Conservation (phyloP, 2,797 vertebrate species). For the Erpetoichthys calabaricus region DNA sequence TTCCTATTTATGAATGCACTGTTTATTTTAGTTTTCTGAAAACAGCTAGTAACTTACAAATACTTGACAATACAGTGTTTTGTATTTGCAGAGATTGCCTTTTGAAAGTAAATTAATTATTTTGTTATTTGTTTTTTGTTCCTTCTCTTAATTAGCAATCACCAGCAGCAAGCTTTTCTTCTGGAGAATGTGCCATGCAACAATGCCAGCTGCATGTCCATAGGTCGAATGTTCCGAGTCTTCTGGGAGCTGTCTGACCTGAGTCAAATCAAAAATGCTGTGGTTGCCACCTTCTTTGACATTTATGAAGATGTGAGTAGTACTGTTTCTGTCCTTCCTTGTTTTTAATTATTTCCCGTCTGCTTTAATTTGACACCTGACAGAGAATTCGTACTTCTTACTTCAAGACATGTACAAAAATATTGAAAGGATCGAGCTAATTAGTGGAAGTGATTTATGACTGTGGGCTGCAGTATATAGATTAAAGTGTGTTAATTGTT, state of each 20-base stretch:
- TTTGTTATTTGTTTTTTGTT: conserved; percentile 10
- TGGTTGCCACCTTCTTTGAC: conserved; percentile 86
- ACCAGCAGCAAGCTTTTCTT: conserved; percentile 65
- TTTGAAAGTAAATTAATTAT: not conserved
- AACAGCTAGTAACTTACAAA: no score
- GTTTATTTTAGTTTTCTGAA: no score
- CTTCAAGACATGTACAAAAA: not conserved
- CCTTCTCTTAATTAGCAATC: conserved; percentile 43
- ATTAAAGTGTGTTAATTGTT: not conserved
- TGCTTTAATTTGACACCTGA: conserved; percentile 4
- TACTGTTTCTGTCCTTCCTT: conserved; percentile 8
- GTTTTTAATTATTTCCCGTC: conserved; percentile 16
- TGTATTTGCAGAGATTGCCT: no score
- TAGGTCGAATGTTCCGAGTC: conserved; percentile 69
- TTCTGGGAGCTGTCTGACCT: conserved; percentile 82
- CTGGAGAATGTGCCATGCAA: conserved; percentile 80
- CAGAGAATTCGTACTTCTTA: conserved; percentile 3
- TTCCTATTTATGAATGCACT: no score
- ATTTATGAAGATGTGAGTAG: conserved; percentile 93
- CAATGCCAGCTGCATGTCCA: conserved; percentile 46
- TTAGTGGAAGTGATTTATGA: conserved; percentile 14
- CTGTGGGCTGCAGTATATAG: conserved; percentile 4
- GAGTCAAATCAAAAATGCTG: conserved; percentile 65
- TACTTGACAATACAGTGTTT: no score
- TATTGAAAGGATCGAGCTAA: conserved; percentile 17